Conservation (phyloP, 1,140 invertebrate genomes). For the Amphibalanus amphitrite region DNA sequence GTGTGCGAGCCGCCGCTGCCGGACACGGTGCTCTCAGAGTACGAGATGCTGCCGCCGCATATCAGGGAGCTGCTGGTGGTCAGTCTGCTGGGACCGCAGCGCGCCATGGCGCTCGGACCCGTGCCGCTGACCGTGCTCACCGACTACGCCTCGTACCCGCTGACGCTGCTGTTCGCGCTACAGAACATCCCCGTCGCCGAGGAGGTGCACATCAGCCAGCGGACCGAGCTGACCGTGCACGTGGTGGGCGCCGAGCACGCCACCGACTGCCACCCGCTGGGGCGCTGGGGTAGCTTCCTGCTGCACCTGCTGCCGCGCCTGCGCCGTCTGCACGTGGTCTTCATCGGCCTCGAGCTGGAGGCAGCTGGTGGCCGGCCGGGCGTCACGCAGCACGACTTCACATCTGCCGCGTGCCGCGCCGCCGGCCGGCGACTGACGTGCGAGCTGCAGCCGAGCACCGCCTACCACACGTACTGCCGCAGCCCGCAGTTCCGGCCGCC, state of each 20-base stretch:
- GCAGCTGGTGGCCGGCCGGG: slow-evolving; percentile 11
- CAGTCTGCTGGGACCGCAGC: slow-evolving; percentile 16
- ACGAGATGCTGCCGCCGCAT: slow-evolving; percentile 29
- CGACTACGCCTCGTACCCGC: slow-evolving; percentile 42
- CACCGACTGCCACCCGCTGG: slow-evolving; percentile 43
- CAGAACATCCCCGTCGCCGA: slow-evolving; percentile 24
- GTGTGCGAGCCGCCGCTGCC: slow-evolving; percentile 23
- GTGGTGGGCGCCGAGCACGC: slow-evolving; percentile 47
- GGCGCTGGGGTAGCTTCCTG: slow-evolving; percentile 50
- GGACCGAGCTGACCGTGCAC: slow-evolving; percentile 32
- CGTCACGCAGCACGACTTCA: slow-evolving; percentile 12
- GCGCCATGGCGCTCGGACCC: slow-evolving; percentile 1
- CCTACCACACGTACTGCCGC: slow-evolving; percentile 39
- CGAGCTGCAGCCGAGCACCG: slow-evolving; percentile 33
- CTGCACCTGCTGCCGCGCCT: slow-evolving; percentile 41
- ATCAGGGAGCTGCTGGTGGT: slow-evolving; percentile 14
- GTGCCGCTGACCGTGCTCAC: slow-evolving; percentile 21
- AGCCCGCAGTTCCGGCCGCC: slow-evolving; percentile 30
- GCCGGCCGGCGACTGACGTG: slow-evolving; percentile 21
- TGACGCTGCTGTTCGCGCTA: slow-evolving; percentile 39
- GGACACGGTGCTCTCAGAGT: slow-evolving; percentile 30
- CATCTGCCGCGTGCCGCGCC: slow-evolving; percentile 20
- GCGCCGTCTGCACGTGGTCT: slow-evolving; percentile 29
- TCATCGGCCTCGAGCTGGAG: slow-evolving; percentile 41
- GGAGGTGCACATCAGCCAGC: neutral